Evolutionary conservation across 2,888 invertebrate genomes (phyloP).

Genomic region (Acanthosepion lycidas): DNA sequence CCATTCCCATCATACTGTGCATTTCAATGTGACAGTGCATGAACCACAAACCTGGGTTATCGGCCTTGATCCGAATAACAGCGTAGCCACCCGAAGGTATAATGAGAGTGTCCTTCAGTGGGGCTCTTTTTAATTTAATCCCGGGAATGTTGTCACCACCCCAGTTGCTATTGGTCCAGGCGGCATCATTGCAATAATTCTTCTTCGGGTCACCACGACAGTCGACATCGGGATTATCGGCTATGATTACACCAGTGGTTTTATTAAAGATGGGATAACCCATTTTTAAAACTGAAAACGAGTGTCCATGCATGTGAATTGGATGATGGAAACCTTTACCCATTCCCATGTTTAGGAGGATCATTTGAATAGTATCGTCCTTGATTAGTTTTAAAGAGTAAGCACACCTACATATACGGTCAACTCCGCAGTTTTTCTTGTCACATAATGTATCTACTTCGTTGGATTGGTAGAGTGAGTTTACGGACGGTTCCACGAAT

Average conservation of each 20-base stretch:
- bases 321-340: slow-evolving; percentile 68
- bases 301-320: slow-evolving; percentile 70
- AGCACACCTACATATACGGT: slow-evolving; percentile 62
- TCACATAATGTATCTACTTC: slow-evolving; percentile 60
- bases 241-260: slow-evolving; percentile 53
- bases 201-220: slow-evolving; percentile 55
- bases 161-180: slow-evolving; percentile 65
- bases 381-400: slow-evolving; percentile 56
- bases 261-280: slow-evolving; percentile 58
- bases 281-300: slow-evolving; percentile 68
- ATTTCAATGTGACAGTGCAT: slow-evolving; percentile 71
- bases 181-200: slow-evolving; percentile 64
- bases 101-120: slow-evolving; percentile 69
- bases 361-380: slow-evolving; percentile 64
- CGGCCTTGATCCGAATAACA: slow-evolving; percentile 67
- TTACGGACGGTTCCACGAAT: slow-evolving; percentile 57
- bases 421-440: slow-evolving; percentile 55
- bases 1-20: slow-evolving; percentile 69
- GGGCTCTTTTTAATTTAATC: slow-evolving; percentile 61
- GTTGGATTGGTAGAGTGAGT: slow-evolving; percentile 59
- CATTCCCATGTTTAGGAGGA: slow-evolving; percentile 63
- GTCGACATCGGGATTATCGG: slow-evolving; percentile 59
- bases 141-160: slow-evolving; percentile 60
- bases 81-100: slow-evolving; percentile 71
- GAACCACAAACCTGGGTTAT: slow-evolving; percentile 71